phyloP scores from a whole-genome alignment of 2,797 vertebrate genomes.

The Lepilemur septentrionalis region DNA sequence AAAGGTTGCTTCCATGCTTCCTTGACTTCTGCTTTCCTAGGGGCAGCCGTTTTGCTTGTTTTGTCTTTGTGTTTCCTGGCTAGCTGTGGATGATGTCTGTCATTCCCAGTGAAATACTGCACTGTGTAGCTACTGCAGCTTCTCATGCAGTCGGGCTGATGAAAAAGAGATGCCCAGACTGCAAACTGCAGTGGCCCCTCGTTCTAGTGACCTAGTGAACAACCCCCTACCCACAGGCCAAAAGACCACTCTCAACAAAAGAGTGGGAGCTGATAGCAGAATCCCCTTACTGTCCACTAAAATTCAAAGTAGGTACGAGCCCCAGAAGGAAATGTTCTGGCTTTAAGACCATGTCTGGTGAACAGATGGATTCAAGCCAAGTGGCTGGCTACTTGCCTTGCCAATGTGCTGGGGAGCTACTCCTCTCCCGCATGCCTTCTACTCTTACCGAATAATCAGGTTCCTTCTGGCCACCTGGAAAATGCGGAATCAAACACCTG shows the following conservation, averaged over 20 bases:
- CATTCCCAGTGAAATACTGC: neutral
- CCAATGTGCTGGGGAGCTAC: slow-evolving; percentile 52
- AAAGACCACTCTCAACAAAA: neutral
- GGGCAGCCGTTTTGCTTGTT: neutral
- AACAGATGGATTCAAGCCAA: slow-evolving; percentile 60
- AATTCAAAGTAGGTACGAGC: slow-evolving; percentile 30
- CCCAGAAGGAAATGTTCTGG: slow-evolving; percentile 37
- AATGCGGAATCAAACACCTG: slow-evolving; percentile 84
- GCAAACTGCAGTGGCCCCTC: neutral
- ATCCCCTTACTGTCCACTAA: neutral
- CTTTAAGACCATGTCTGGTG: slow-evolving; percentile 56
- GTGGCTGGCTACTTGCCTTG: slow-evolving; percentile 56
- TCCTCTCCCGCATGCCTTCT: slow-evolving; percentile 66
- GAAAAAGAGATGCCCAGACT: neutral
- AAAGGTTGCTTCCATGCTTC: neutral
- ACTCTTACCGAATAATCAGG: slow-evolving; percentile 69
- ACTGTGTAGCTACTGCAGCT: neutral
- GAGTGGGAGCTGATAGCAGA: neutral
- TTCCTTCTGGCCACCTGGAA: slow-evolving; percentile 81
- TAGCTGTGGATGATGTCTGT: neutral
- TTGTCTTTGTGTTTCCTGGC: neutral
- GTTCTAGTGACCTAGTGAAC: neutral
- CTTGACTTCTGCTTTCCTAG: neutral
- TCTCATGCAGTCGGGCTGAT: neutral
- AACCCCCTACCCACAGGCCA: neutral